Evolutionary conservation across 2,797 vertebrate species (phyloP).

Genomic region (Pangasius sanitwongsei): DNA sequence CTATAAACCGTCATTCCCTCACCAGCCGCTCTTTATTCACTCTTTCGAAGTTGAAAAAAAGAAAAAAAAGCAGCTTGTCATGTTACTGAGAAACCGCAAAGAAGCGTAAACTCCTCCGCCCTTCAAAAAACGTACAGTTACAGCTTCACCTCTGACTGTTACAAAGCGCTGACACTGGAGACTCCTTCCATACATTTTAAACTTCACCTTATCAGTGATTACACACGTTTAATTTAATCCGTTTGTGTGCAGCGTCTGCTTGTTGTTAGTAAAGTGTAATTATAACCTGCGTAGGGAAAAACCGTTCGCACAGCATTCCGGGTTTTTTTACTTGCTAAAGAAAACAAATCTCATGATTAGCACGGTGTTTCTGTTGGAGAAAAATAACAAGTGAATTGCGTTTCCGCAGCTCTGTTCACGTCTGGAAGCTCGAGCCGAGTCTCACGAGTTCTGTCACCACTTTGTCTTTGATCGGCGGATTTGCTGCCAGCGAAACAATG

Average conservation of each 20-base stretch:
- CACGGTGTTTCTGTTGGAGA: not conserved
- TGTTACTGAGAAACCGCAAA: not conserved
- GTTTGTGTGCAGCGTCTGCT: not conserved
- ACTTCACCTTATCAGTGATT: not conserved
- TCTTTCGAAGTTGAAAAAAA: too few relatives aligned
- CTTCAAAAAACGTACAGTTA: not conserved
- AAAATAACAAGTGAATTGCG: not conserved
- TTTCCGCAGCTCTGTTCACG: not conserved
- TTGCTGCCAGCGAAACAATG: constrained; percentile 3
- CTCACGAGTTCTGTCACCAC: not conserved
- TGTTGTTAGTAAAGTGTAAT: too few relatives aligned
- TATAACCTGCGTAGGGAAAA: not conserved
- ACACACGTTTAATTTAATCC: not conserved
- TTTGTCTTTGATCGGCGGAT: not conserved
- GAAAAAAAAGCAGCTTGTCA: too few relatives aligned
- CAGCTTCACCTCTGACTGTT: too few relatives aligned
- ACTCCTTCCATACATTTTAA: not conserved
- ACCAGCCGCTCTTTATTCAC: too few relatives aligned
- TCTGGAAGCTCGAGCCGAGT: not conserved
- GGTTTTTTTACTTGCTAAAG: not conserved
- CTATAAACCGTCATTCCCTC: too few relatives aligned
- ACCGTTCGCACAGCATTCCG: not conserved
- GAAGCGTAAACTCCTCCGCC: too few relatives aligned
- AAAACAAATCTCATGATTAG: not conserved
- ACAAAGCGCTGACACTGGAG: not conserved